These are phyloP conservation scores for Tachuris rubrigastra DNA, from an alignment of 2,113 vertebrate species.

Conservation along the genomic window DNA sequence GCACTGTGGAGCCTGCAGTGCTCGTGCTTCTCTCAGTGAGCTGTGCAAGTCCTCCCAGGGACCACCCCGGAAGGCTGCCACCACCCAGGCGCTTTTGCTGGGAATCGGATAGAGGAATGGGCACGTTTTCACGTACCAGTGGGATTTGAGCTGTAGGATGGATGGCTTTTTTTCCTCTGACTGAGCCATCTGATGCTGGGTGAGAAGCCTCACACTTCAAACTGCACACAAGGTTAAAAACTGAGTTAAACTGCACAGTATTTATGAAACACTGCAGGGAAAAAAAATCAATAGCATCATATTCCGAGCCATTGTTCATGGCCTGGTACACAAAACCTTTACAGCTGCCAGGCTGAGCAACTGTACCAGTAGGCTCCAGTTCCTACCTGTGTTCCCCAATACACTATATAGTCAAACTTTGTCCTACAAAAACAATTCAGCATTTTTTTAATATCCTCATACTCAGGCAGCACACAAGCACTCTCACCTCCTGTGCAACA, in stretches of 20 bases:
- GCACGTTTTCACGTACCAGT: background rate
- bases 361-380: background rate
- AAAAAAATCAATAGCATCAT: slow-evolving; percentile 32
- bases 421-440: background rate
- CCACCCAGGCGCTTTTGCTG: background rate
- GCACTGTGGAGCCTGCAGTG: background rate
- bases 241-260: background rate
- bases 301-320: background rate
- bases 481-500: background rate
- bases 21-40: background rate
- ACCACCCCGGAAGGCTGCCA: background rate
- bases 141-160: background rate
- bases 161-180: background rate
- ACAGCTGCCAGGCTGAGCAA: background rate
- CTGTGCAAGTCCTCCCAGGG: background rate
- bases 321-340: background rate
- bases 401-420: background rate
- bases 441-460: background rate
- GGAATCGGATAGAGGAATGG: background rate
- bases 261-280: background rate
- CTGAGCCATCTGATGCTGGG: background rate
- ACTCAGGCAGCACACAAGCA: background rate
- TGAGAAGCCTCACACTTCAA: background rate
- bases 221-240: background rate
- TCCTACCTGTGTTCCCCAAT: background rate